Conservation (phyloP, 2,888 invertebrate genomes). For the Tuta absoluta region DNA sequence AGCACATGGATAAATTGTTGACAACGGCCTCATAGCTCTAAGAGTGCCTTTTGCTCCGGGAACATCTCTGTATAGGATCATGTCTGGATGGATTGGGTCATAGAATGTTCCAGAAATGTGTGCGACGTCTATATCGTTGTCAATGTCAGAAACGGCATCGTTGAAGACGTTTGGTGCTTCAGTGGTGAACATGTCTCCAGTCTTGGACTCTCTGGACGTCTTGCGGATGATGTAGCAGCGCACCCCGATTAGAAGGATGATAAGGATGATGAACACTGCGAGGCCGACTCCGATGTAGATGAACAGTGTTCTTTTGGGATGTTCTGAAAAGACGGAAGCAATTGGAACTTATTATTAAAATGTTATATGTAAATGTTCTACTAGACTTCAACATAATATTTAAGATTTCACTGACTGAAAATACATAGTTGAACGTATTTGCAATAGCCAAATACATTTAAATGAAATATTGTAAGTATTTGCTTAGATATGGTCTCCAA, state of each 20-base stretch:
- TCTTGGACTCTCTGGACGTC: slow-evolving; percentile 58
- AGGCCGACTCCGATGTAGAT: slow-evolving; percentile 55
- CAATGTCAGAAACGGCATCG: slow-evolving; percentile 69
- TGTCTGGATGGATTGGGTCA: slow-evolving; percentile 73
- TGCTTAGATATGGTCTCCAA: no score
- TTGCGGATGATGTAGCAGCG: slow-evolving; percentile 56
- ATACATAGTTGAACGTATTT: no score
- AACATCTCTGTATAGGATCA: slow-evolving; percentile 71
- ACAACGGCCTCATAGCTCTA: slow-evolving; percentile 71
- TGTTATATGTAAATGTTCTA: background rate
- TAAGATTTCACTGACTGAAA: no score
- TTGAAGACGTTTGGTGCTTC: slow-evolving; percentile 73
- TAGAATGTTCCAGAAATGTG: slow-evolving; percentile 76
- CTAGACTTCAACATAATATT: no score
- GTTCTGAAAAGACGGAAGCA: slow-evolving; percentile 9
- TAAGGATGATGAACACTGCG: slow-evolving; percentile 46
- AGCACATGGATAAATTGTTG: slow-evolving; percentile 70
- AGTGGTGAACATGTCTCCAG: slow-evolving; percentile 71
- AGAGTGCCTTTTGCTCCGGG: slow-evolving; percentile 64
- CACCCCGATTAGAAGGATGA: slow-evolving; percentile 47
- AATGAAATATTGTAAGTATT: no score
- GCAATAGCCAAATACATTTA: no score
- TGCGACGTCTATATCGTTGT: slow-evolving; percentile 70
- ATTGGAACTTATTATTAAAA: background rate
- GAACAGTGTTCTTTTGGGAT: slow-evolving; percentile 38